Evolutionary conservation across 2,113 vertebrate species (phyloP).

Genomic region (Platysternon megacephalum): DNA sequence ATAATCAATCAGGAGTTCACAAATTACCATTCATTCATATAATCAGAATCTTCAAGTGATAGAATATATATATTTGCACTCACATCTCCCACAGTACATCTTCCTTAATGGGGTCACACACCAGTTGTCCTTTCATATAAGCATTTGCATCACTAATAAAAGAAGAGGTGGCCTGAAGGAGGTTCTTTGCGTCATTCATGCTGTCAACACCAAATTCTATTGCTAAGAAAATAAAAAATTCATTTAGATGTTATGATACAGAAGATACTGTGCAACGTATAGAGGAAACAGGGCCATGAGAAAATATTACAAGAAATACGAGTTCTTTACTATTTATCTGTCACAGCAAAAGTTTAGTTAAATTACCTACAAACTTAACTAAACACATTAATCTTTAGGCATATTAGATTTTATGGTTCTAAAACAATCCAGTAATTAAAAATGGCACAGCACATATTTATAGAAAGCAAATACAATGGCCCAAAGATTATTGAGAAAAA

Average conservation of each 20-base stretch:
- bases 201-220: constrained; percentile 87
- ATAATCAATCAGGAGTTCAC: background rate
- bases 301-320: background rate
- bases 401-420: background rate
- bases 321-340: background rate
- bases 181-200: constrained; percentile 83
- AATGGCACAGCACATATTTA: background rate
- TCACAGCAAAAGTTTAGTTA: background rate
- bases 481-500: background rate
- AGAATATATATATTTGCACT: background rate
- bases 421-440: background rate
- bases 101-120: constrained; percentile 83
- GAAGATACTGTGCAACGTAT: background rate
- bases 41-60: background rate
- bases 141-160: constrained; percentile 83
- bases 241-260: accelerated
- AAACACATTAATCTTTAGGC: background rate
- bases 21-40: background rate
- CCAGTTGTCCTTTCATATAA: constrained; percentile 90
- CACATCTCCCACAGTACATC: constrained; percentile 90
- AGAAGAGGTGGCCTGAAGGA: constrained; percentile 76
- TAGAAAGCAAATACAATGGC: background rate
- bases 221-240: constrained; percentile 70
- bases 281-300: background rate
- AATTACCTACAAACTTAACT: background rate